These are phyloP conservation scores for Coturnix japonica DNA, from an alignment of 2,113 vertebrate species.

Conservation along the genomic window DNA sequence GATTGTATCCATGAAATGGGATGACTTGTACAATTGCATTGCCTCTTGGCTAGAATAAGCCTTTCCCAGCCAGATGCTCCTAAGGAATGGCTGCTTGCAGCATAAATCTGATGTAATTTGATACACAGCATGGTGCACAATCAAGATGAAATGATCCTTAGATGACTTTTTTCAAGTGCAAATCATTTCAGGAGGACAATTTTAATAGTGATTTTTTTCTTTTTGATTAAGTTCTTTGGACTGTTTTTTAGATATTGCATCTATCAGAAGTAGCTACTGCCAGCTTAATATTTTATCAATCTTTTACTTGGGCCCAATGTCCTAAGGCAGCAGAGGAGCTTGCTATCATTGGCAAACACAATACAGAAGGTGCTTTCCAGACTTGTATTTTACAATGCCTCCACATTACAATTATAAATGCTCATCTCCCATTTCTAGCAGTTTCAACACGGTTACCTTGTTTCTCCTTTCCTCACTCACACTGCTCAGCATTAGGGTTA, in stretches of 20 bases:
- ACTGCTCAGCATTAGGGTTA: background rate
- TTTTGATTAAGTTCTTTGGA: background rate
- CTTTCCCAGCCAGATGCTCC: constrained; percentile 24
- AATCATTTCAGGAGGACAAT: background rate
- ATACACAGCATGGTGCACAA: background rate
- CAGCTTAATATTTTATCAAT: constrained; percentile 28
- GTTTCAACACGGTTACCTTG: background rate
- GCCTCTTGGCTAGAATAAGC: constrained; percentile 25
- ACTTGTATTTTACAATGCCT: background rate
- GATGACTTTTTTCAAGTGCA: background rate
- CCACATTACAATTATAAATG: background rate
- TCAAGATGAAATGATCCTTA: constrained; percentile 17
- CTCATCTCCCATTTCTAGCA: background rate
- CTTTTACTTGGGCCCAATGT: background rate
- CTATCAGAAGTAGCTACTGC: background rate
- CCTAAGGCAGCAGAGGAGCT: background rate
- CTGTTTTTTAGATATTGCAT: background rate
- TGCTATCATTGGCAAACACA: background rate
- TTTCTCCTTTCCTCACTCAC: background rate
- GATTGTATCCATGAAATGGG: constrained; percentile 20
- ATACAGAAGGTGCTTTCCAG: background rate
- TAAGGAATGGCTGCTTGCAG: background rate
- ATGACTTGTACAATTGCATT: background rate
- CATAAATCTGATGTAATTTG: constrained; percentile 12
- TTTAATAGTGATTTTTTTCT: constrained; percentile 10